Evolutionary conservation across 2,113 vertebrate species (phyloP).

Genomic region (Bubo blakistoni): DNA sequence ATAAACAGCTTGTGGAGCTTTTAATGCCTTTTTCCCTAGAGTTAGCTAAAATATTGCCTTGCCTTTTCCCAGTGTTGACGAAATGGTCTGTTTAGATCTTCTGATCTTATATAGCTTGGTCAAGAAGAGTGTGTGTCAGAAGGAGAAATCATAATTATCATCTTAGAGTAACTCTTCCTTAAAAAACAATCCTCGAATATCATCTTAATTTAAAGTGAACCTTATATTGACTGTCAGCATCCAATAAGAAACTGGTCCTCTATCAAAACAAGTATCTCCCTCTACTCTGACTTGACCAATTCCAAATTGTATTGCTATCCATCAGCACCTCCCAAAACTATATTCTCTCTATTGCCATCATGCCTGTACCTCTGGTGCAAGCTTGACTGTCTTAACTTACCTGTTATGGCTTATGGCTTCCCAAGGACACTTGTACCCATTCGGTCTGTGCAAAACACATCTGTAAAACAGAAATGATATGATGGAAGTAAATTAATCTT

Average conservation of each 20-base stretch:
- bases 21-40: background rate
- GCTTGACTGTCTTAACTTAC: background rate
- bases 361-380: background rate
- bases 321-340: background rate
- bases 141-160: background rate
- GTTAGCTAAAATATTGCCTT: background rate
- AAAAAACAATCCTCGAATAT: background rate
- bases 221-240: background rate
- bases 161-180: background rate
- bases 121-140: background rate
- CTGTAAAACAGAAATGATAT: background rate
- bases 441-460: background rate
- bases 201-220: background rate
- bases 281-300: background rate
- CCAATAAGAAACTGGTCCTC: background rate
- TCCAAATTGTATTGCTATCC: background rate
- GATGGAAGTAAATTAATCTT: background rate
- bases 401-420: background rate
- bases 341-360: background rate
- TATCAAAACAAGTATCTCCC: background rate
- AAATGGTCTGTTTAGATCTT: background rate
- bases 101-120: background rate
- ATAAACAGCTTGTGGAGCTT: background rate
- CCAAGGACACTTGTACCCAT: background rate
- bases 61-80: background rate